Evolutionary conservation across 2,113 vertebrate species (phyloP), one percentile per base, ranked within the genome.

Genomic region (Macquaria ambigua): DNA sequence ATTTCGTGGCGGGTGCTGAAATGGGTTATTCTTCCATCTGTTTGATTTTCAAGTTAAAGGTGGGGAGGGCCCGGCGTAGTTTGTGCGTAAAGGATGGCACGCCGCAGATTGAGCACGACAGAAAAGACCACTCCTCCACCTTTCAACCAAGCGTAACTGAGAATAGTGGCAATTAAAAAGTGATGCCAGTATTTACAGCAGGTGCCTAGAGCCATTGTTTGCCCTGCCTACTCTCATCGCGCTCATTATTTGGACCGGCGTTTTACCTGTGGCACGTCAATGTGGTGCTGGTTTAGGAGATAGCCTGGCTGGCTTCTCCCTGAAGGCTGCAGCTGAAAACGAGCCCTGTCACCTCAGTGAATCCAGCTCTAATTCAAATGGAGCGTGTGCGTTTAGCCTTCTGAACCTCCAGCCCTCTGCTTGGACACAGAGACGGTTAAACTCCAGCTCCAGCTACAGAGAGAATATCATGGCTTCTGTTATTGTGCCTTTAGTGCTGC

Each of bases 131-230:
- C 79, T 66, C 79, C 83, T 62, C 62, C 72, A 2, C 28, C 11
- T 52, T 64, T 76, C 86, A 86, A 34, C 74, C 71, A 76, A 89
- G 89, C 76, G 61, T 61, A 82, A 85, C 77, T 11, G 68, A 86
- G 80, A 91, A 70, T 72, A 46, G 56, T 66, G 53, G 79, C 91
- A 95, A 95, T 95, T 94, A 93, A 92, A 93, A 95, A 88, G 85
- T 86, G 87, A 93, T 88, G 87, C 75, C 77, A 58, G 74, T 70
- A 37, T 93, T 53, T 93, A 92, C 81, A 79, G 84, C 69, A 48
- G 21, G 52, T 77, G 85, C 88, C 86, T 83, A 8, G 16, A 88
- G 92, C 84, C 85, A 86, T 89, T 90, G 80, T 89, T 93, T 85
- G 28, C 43, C 87, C 86, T 85, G 92, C 87, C 87, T 83, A 18